Conservation (phyloP, 2,113 vertebrate genomes). For the Accipiter virgatus region DNA sequence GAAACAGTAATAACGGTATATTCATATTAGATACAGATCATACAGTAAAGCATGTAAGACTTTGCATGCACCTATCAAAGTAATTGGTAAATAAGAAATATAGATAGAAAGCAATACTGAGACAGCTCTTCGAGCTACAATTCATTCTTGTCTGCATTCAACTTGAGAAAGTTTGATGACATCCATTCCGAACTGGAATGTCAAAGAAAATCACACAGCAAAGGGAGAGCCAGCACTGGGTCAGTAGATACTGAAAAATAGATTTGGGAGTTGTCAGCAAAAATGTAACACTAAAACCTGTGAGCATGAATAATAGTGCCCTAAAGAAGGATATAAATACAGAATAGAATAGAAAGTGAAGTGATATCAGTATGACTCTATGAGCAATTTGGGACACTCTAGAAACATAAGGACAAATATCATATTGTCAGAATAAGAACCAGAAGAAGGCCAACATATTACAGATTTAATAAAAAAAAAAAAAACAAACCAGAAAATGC, state of each 20-base stretch:
- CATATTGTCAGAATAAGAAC: not conserved
- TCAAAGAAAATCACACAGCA: conserved; percentile 12
- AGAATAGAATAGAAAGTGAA: not conserved
- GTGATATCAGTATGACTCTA: not conserved
- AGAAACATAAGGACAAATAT: conserved; percentile 5
- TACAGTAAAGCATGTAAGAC: not conserved
- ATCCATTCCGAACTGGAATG: not conserved
- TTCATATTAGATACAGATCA: not conserved
- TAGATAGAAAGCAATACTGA: not conserved
- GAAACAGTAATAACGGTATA: not conserved
- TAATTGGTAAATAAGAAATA: not conserved
- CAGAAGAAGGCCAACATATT: not conserved
- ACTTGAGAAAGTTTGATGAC: conserved; percentile 10
- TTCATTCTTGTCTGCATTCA: not conserved
- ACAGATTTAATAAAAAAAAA: not conserved
- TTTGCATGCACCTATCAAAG: not conserved
- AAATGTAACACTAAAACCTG: conserved; percentile 46
- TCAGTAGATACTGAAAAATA: conserved; percentile 44
- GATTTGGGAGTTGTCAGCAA: conserved; percentile 57
- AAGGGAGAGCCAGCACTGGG: conserved; percentile 55
- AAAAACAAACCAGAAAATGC: not conserved
- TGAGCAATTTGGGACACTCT: not conserved
- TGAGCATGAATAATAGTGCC: conserved; percentile 23
- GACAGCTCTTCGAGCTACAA: not conserved
- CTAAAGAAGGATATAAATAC: conserved; percentile 44